Evolutionary conservation across 1,140 invertebrate genomes (phyloP).

Genomic region (Dendroctonus valens): DNA sequence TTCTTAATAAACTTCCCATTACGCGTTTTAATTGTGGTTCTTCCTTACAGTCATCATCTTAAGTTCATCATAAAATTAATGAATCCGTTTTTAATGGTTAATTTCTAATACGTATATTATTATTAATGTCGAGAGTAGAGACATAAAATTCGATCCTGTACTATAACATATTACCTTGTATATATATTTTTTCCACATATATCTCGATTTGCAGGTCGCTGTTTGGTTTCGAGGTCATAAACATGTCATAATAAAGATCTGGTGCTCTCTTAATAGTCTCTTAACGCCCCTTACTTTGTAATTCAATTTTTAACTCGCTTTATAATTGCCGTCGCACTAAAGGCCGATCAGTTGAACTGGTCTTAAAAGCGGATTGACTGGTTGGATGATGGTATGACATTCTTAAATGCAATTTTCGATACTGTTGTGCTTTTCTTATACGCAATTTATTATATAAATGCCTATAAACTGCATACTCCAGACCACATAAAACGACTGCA

Average conservation of each 20-base stretch:
- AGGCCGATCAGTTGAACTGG: slow-evolving; percentile 15
- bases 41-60: no score
- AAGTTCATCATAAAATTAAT: no score
- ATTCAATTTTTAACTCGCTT: slow-evolving; percentile 32
- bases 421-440: slow-evolving; percentile 11
- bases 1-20: no score
- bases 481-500: no score
- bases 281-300: slow-evolving; percentile 33
- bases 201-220: slow-evolving; percentile 16
- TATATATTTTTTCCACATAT: slow-evolving; percentile 6
- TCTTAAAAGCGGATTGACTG: slow-evolving; percentile 22
- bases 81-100: no score
- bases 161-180: slow-evolving; percentile 3
- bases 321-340: slow-evolving; percentile 25
- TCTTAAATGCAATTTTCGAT: slow-evolving; percentile 17
- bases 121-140: not conserved
- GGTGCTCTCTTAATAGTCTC: slow-evolving; percentile 33
- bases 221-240: slow-evolving; percentile 28
- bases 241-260: slow-evolving; percentile 36
- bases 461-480: no score
- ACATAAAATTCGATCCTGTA: not conserved
- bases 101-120: no score
- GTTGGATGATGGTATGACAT: slow-evolving; percentile 16
- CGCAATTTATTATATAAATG: not conserved
- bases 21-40: no score